Conservation (phyloP, 2,797 vertebrate genomes). For the Zenarchopterus dispar region DNA sequence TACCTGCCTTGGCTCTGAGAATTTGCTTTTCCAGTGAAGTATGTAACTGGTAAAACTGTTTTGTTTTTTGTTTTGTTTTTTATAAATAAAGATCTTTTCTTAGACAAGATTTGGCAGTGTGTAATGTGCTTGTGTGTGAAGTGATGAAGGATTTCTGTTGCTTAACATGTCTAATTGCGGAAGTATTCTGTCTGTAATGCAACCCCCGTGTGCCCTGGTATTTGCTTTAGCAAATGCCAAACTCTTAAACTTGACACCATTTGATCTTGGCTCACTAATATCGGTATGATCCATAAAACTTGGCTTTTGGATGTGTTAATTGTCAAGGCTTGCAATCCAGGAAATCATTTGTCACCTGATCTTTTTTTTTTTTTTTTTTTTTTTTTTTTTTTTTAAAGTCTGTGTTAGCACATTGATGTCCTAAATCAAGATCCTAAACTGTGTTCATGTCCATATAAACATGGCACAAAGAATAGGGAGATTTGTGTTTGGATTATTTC, state of each 20-base stretch:
- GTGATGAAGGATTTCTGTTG: slow-evolving; percentile 22
- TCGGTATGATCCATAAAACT: background rate
- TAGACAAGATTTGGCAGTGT: slow-evolving; percentile 59
- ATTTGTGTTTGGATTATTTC: too few relatives aligned
- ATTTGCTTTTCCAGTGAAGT: slow-evolving; percentile 82
- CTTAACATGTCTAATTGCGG: slow-evolving; percentile 66
- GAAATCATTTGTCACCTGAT: background rate
- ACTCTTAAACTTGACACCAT: slow-evolving; percentile 26
- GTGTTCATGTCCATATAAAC: background rate
- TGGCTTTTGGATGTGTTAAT: slow-evolving; percentile 11
- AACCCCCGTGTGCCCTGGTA: slow-evolving; percentile 11
- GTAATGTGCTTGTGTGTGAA: slow-evolving; percentile 32
- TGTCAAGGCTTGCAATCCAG: slow-evolving; percentile 5
- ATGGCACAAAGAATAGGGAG: too few relatives aligned
- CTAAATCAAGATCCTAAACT: background rate
- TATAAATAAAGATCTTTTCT: slow-evolving; percentile 86
- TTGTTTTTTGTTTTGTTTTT: slow-evolving; percentile 54
- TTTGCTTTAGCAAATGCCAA: slow-evolving; percentile 28
- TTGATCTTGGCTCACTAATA: slow-evolving; percentile 19
- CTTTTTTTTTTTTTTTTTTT: slow-evolving; percentile 1
- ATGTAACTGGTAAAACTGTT: slow-evolving; percentile 85
- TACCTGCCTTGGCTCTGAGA: slow-evolving; percentile 85
- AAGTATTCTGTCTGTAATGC: slow-evolving; percentile 35
- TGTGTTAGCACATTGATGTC: background rate
- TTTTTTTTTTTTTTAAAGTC: background rate